These are phyloP conservation scores for Oncorhynchus mykiss DNA, from an alignment of 2,113 vertebrate species.

Conservation along the genomic window DNA sequence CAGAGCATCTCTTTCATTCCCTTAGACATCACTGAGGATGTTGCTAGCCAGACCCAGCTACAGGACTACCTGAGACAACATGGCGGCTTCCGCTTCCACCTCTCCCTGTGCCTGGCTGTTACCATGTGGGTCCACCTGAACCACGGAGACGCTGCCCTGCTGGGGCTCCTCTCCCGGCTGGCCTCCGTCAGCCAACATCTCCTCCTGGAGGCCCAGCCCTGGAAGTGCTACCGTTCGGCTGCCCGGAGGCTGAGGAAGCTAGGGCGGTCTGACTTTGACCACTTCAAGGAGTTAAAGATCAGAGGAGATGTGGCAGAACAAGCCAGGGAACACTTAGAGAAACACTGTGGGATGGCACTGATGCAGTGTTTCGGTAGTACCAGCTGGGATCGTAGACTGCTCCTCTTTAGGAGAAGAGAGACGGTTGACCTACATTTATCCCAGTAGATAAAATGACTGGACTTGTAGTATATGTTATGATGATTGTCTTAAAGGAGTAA, in stretches of 20 bases:
- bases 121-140: slow-evolving; percentile 98
- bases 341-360: slow-evolving; percentile 81
- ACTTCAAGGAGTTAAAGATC: slow-evolving; percentile 83
- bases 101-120: slow-evolving; percentile 86
- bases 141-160: slow-evolving; percentile 83
- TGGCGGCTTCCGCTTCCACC: slow-evolving; percentile 76
- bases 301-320: slow-evolving; percentile 76
- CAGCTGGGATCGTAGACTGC: slow-evolving; percentile 83
- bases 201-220: slow-evolving; percentile 90
- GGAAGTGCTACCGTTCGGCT: slow-evolving; percentile 91
- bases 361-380: slow-evolving; percentile 85
- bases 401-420: slow-evolving; percentile 77
- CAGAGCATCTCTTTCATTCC: slow-evolving; percentile 77
- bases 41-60: slow-evolving; percentile 57
- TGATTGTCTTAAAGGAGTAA: too few species aligned
- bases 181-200: slow-evolving; percentile 78
- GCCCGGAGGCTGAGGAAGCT: slow-evolving; percentile 86
- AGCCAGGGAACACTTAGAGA: slow-evolving; percentile 77
- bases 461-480: too few species aligned
- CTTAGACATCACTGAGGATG: slow-evolving; percentile 82
- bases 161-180: slow-evolving; percentile 78
- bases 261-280: slow-evolving; percentile 84
- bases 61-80: slow-evolving; percentile 72
- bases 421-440: too few species aligned
- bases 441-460: too few species aligned